phyloP scores from a whole-genome alignment of 2,797 vertebrate genomes.

The Hydrolagus colliei region DNA sequence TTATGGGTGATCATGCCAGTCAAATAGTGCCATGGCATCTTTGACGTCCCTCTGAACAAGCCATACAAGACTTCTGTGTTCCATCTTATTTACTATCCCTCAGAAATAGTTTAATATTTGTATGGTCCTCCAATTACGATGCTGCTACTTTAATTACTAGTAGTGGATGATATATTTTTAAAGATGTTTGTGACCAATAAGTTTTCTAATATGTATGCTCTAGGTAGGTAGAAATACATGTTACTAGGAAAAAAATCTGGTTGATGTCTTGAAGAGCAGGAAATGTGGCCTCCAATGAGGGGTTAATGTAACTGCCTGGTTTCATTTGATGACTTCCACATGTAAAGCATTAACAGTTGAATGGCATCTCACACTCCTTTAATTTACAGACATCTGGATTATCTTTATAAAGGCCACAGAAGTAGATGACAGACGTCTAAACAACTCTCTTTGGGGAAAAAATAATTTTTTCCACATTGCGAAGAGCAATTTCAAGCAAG shows the following conservation, averaged over 20 bases:
- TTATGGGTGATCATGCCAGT: too few relatives aligned
- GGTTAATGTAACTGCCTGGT: conserved; percentile 58
- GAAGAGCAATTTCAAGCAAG: background rate
- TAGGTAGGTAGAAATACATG: background rate
- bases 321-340: conserved; percentile 59
- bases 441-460: background rate
- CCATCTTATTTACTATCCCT: too few relatives aligned
- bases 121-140: too few relatives aligned
- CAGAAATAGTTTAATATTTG: background rate
- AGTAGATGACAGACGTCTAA: conserved; percentile 50
- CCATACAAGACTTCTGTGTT: too few relatives aligned
- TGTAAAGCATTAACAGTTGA: conserved; percentile 51
- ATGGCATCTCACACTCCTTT: conserved; percentile 53
- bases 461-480: background rate
- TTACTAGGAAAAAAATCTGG: background rate
- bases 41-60: too few relatives aligned
- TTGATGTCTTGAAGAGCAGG: background rate
- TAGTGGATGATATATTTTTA: background rate
- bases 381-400: conserved; percentile 61
- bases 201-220: background rate
- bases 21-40: too few relatives aligned
- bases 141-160: background rate
- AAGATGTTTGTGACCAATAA: background rate
- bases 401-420: conserved; percentile 54
- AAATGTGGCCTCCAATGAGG: conserved; percentile 34